Conservation (phyloP, 2,888 invertebrate species). For the Sarcophaga caerulescens region DNA sequence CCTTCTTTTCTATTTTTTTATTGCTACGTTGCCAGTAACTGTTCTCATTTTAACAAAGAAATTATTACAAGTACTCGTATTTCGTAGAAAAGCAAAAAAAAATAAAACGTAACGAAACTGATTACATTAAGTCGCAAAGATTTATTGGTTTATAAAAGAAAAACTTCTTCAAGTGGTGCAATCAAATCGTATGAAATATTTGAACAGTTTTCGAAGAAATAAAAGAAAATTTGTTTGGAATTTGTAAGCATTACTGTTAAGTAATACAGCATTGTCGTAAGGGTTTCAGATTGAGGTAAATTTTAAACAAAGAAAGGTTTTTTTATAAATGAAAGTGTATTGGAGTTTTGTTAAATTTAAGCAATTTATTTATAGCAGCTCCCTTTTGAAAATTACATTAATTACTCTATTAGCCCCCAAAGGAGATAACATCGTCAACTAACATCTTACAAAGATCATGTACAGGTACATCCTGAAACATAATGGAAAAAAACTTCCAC, state of each 20-base stretch:
- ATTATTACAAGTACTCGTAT: slow-evolving; percentile 11
- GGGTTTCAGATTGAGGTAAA: background rate
- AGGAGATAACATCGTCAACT: no score
- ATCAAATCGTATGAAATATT: background rate
- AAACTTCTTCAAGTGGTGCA: background rate
- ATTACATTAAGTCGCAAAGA: slow-evolving; percentile 22
- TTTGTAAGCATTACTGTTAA: background rate
- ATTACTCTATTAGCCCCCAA: no score
- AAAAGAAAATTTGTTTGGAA: background rate
- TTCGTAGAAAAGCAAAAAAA: background rate
- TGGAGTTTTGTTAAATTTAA: no score
- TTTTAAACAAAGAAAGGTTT: background rate
- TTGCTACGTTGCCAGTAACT: background rate
- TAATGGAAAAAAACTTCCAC: no score
- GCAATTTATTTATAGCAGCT: no score
- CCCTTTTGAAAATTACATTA: no score
- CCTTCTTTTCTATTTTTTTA: slow-evolving; percentile 10
- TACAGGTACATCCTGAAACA: no score
- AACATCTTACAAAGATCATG: no score
- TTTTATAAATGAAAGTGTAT: no score
- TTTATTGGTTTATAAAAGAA: background rate
- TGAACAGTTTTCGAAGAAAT: background rate
- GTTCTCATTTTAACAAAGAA: slow-evolving; percentile 13
- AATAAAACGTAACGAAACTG: background rate
- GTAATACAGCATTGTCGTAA: background rate